Base-by-base conservation (phyloP, 2,888 invertebrate species). In the Drosophila cognata region DNA sequence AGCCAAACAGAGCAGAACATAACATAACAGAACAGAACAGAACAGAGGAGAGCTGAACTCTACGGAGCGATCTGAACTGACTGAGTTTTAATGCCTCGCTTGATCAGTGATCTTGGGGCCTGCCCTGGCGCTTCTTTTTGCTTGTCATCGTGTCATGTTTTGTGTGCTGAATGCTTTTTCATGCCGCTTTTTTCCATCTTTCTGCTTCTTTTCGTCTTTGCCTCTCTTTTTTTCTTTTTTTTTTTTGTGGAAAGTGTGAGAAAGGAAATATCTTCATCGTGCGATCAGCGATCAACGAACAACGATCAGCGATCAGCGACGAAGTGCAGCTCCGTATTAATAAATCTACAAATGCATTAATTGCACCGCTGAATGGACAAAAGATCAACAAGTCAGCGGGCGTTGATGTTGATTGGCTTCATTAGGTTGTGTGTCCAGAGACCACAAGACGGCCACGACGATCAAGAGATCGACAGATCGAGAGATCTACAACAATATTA, bases 91-190 rank as follows among this genome's bases (percentile, higher is more conserved):
- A 84, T 85, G 84, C 84, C 69, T 64, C 60, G 67, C 57, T 68
- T 36, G 79, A 71, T 75, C 79, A 52, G 41, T 58, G 71, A 75
- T 75, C 72, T 66, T 62, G 62, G 57, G 50, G 55, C 18, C 60
- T 72, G 65, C 62, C 74, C 84, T 88, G 88, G 88, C 88, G 88
- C 88, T 88, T 88, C 89, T 89, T 84, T 89, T 87, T 81, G 90
- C 91, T 90, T 91, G 91, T 91, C 91, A 91, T 91, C 91, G 88
- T 90, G 91, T 91, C 91, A 91, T 90, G 91, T 91, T 91, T 90
- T 88, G 84, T 88, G 69, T 80, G 81, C 84, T 83, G 85, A 81
- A 87, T 85, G 91, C 89, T 88, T 89, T 84, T 90, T 87, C 89
- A 84, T 84, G 85, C 87, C 82, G 76, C 83, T 59, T 71, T 79